These are phyloP conservation scores for Puntigrus tetrazona DNA, from an alignment of 2,113 vertebrate genomes.

Conservation along the genomic window DNA sequence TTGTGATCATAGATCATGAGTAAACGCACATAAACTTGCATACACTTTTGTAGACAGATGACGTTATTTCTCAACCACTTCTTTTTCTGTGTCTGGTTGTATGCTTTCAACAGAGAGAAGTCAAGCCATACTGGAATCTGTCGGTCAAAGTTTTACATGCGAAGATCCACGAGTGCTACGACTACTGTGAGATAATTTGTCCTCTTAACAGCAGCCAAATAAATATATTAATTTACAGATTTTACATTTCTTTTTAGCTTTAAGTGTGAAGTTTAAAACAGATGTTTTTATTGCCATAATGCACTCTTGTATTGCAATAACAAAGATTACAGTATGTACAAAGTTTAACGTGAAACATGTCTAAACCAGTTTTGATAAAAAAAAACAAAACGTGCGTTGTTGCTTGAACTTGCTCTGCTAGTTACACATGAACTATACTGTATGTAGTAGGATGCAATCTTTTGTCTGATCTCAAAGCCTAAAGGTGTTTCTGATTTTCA, in stretches of 20 bases:
- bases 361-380: background rate
- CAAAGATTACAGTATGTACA: too few relatives aligned
- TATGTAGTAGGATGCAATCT: background rate
- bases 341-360: too few relatives aligned
- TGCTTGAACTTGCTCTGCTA: background rate
- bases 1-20: background rate
- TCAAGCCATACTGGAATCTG: slow-evolving; percentile 56
- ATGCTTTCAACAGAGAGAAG: slow-evolving; percentile 55
- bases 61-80: background rate
- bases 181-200: slow-evolving; percentile 53
- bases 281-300: too few relatives aligned
- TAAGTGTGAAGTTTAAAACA: background rate
- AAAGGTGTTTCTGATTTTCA: background rate
- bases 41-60: background rate
- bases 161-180: slow-evolving; percentile 39
- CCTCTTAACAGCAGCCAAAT: background rate
- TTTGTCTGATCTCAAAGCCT: background rate
- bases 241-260: background rate
- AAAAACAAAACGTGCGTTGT: background rate
- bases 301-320: too few relatives aligned
- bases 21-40: too few relatives aligned
- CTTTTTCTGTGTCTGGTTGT: background rate
- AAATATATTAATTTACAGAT: background rate
- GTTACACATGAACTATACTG: background rate
- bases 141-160: slow-evolving; percentile 62